These are phyloP conservation scores for Falco novaeseelandiae DNA, from an alignment of 2,797 vertebrate genomes.

Conservation along the genomic window DNA sequence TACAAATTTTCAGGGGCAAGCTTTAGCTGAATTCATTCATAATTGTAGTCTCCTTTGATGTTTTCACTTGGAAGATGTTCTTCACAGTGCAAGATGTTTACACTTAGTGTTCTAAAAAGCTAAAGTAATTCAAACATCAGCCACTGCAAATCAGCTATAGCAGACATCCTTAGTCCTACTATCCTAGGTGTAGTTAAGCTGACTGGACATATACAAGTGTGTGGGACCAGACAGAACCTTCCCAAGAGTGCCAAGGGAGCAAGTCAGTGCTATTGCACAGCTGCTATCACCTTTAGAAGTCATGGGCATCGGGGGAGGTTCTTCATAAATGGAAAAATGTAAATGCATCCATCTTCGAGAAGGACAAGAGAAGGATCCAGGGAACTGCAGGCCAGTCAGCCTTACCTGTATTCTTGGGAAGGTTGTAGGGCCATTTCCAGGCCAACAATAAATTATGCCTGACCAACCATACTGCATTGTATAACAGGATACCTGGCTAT, in stretches of 20 bases:
- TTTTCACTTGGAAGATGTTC: not conserved
- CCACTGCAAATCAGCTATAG: not conserved
- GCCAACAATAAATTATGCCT: not conserved
- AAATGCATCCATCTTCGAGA: not conserved
- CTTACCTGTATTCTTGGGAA: not conserved
- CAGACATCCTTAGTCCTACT: not conserved
- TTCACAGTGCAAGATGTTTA: not conserved
- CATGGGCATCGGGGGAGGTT: not conserved
- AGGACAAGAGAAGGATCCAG: not conserved
- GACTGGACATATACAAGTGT: not conserved
- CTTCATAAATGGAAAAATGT: not conserved
- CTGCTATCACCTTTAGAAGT: not conserved
- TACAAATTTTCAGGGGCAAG: not conserved
- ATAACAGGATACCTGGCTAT: not conserved
- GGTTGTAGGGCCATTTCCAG: not conserved
- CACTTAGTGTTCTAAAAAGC: not conserved
- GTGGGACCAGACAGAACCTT: not conserved
- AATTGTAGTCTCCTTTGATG: not conserved
- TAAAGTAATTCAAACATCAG: not conserved
- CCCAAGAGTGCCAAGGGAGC: not conserved
- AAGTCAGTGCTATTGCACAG: rapidly evolving
- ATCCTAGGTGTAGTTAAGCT: not conserved
- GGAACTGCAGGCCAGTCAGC: not conserved
- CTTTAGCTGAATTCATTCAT: not conserved
- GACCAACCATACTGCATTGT: not conserved